phyloP scores from a whole-genome alignment of 2,113 vertebrate genomes.

The Dipodomys spectabilis region DNA sequence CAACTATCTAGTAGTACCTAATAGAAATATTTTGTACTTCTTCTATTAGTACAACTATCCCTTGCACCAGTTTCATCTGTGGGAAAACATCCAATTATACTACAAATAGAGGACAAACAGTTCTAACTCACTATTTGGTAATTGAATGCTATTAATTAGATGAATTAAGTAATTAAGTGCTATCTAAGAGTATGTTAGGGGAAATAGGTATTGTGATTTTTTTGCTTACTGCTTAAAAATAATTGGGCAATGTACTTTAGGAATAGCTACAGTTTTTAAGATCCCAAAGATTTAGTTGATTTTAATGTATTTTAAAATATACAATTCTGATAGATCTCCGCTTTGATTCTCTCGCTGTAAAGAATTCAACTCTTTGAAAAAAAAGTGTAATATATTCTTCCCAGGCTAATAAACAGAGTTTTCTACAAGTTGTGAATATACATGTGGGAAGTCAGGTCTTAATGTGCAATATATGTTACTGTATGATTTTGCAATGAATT shows the following conservation, averaged over 20 bases:
- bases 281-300: not conserved
- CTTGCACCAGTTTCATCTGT: not conserved
- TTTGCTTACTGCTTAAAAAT: not conserved
- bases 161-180: not conserved
- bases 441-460: slow-evolving; percentile 47
- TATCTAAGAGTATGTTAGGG: not conserved
- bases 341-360: slow-evolving; percentile 24
- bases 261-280: not conserved
- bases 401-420: slow-evolving; percentile 66
- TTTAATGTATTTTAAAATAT: slow-evolving; percentile 24
- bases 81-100: slow-evolving; percentile 76
- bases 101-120: slow-evolving; percentile 83
- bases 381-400: slow-evolving; percentile 62
- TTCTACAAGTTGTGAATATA: slow-evolving; percentile 49
- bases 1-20: not conserved
- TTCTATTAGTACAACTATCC: not conserved
- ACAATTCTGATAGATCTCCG: slow-evolving; percentile 13
- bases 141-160: slow-evolving; percentile 56
- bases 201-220: not conserved
- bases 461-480: slow-evolving; percentile 3
- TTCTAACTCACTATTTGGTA: slow-evolving; percentile 79
- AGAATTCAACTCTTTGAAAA: slow-evolving; percentile 55
- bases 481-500: slow-evolving; percentile 12
- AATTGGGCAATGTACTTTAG: not conserved
- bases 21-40: not conserved